Evolutionary conservation across 2,113 vertebrate species (phyloP).

Genomic region (Thamnaconus septentrionalis): DNA sequence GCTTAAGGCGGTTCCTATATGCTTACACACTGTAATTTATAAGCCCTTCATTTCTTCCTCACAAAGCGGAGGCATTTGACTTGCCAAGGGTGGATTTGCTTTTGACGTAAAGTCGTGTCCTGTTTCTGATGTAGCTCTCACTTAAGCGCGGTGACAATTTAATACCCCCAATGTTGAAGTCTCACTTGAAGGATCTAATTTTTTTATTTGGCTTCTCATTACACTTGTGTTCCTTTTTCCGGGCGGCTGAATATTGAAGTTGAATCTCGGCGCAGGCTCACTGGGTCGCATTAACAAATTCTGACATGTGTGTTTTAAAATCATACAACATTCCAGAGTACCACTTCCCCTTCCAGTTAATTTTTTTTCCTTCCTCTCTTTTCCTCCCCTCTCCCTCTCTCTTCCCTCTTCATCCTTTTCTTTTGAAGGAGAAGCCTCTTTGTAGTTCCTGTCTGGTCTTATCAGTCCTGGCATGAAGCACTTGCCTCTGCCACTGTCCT

Average conservation of each 20-base stretch:
- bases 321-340: conserved; percentile 51
- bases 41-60: conserved; percentile 38
- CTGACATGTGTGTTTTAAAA: conserved; percentile 70
- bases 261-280: conserved; percentile 52
- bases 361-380: conserved; percentile 49
- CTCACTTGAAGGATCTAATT: conserved; percentile 47
- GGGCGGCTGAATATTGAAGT: conserved; percentile 59
- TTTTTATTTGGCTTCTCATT: conserved; percentile 45
- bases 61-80: conserved; percentile 36
- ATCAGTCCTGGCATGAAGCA: conserved; percentile 73
- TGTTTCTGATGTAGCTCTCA: conserved; percentile 48
- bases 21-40: conserved; percentile 24
- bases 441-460: conserved; percentile 75
- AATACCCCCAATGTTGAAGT: conserved; percentile 60
- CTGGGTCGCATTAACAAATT: conserved; percentile 68
- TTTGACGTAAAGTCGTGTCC: conserved; percentile 56
- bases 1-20: conserved; percentile 22
- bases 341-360: conserved; percentile 48
- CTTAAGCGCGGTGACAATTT: conserved; percentile 61
- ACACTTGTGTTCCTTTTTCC: conserved; percentile 41
- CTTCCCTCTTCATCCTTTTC: conserved; percentile 58
- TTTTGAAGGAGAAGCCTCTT: conserved; percentile 71
- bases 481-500: conserved; percentile 80
- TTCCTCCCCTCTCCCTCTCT: conserved; percentile 37
- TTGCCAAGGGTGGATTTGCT: conserved; percentile 41